These are phyloP conservation scores for Aleiodes sp. DNA, from an alignment of 1,140 invertebrate species.

Conservation along the genomic window DNA sequence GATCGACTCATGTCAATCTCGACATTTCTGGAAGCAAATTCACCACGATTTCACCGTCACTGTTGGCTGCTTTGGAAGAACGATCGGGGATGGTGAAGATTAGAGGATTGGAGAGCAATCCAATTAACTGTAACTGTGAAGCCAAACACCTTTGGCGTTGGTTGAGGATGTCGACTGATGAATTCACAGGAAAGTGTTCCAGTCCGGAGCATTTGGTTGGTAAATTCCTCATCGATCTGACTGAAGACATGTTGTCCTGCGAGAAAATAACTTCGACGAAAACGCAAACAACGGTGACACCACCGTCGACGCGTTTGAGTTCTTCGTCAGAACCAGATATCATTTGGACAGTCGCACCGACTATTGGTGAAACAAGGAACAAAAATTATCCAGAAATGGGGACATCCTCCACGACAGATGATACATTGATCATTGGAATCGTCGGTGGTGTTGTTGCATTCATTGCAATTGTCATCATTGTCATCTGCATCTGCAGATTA, in stretches of 20 bases:
- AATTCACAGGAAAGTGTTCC: constrained; percentile 69
- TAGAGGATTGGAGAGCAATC: constrained; percentile 78
- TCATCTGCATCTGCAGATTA: constrained; percentile 84
- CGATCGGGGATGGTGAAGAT: constrained; percentile 77
- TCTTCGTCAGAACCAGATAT: constrained; percentile 82
- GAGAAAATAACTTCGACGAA: constrained; percentile 64
- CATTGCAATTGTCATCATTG: constrained; percentile 86
- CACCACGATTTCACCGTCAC: constrained; percentile 76
- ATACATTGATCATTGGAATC: constrained; percentile 91
- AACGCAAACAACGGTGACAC: constrained; percentile 61
- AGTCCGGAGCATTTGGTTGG: constrained; percentile 75
- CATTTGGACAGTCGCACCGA: constrained; percentile 84
- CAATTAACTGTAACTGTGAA: constrained; percentile 87
- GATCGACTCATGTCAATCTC: constrained; percentile 81
- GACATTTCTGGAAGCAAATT: constrained; percentile 84
- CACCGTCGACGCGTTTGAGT: constrained; percentile 59
- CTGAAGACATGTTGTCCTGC: constrained; percentile 82
- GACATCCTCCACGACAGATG: constrained; percentile 76
- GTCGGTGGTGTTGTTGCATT: constrained; percentile 91
- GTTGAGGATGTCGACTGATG: constrained; percentile 69
- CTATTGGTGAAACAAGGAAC: constrained; percentile 65
- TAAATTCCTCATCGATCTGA: constrained; percentile 76
- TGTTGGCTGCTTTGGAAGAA: constrained; percentile 83
- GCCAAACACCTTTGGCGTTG: constrained; percentile 80
- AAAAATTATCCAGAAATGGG: constrained; percentile 67